Base-by-base conservation (phyloP, 2,888 invertebrate species). In the Girardia tigrina region DNA sequence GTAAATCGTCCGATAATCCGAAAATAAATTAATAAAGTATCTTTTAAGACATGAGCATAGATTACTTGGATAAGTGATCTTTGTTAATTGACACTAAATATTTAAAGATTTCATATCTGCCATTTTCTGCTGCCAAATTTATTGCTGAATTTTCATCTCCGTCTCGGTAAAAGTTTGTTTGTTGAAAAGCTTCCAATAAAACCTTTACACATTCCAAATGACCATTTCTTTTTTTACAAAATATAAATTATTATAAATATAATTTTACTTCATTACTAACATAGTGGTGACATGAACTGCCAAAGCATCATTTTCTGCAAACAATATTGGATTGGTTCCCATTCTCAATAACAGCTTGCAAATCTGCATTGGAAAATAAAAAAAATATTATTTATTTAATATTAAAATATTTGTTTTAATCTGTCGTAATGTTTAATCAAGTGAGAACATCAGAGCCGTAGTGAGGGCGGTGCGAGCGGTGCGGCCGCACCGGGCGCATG, bases 121-220 rank as follows among this genome's bases (percentile, higher is more conserved):
- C 56, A 56, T n/a, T 56, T 56, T 56, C 56, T 56, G 56, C 56
- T 4, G 56, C 56, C 23, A 56, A n/a, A 16, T 56, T 56, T 20
- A 56, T 56, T 4, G n/a, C 56, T 20, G 56, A 56, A 16, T 56
- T 56, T n/a, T 56, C 56, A 23, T 56, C n/a, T 4, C 8, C 56
- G 23, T 56, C 56, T 56, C 56, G 56, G n/a, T 56, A 56, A 56
- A 20, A 56, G 23, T 4, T 56, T 8, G 56, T 56, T 56, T 56
- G 20, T 56, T 56, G n/a, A n/a, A n/a, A 20, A 8, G 56, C 56
- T 12, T 56, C 56, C n/a, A 56, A 23, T 16, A 56, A 56, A 8
- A 56, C n/a, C 23, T 56, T 56, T 16, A 56, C 56, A 56, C 56
- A 56, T 12, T 56, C 56, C n/a, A 56, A 56, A 56, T 56, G 56